phyloP scores from a whole-genome alignment of 2,888 invertebrate species.

The Scaptomyza parva region DNA sequence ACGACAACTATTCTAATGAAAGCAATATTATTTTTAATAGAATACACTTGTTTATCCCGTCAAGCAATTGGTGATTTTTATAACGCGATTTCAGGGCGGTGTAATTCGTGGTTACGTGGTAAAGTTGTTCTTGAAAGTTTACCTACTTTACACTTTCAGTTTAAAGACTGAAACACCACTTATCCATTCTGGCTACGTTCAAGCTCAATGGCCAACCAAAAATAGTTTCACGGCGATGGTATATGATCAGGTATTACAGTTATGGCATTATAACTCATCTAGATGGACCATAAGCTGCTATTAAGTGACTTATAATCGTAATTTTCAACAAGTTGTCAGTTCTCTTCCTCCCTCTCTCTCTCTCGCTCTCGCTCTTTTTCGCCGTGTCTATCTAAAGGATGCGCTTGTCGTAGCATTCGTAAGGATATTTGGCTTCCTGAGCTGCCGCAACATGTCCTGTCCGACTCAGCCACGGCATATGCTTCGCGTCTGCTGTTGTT shows the following conservation, averaged over 20 bases:
- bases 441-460: conserved; percentile 40
- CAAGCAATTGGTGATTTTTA: not conserved
- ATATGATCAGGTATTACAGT: not conserved
- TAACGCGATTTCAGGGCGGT: not conserved
- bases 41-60: not conserved
- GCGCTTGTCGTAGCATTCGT: conserved; percentile 45
- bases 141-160: no score
- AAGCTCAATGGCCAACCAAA: not conserved
- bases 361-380: no score
- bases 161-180: not conserved
- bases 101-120: no score
- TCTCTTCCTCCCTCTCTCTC: not conserved
- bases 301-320: conserved; percentile 48
- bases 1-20: conserved; percentile 37
- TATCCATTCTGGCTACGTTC: not conserved
- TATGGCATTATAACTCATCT: conserved; percentile 28
- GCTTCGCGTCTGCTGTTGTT: conserved; percentile 17
- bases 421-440: conserved; percentile 41
- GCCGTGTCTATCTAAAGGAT: conserved; percentile 25
- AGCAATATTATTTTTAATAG: conserved; percentile 10
- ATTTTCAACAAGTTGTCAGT: conserved; percentile 58
- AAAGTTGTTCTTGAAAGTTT: no score
- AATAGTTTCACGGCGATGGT: not conserved
- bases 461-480: conserved; percentile 24
- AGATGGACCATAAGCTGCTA: conserved; percentile 27